These are phyloP conservation scores for Arctocebus calabarensis DNA, from an alignment of 2,797 vertebrate species.

Conservation along the genomic window DNA sequence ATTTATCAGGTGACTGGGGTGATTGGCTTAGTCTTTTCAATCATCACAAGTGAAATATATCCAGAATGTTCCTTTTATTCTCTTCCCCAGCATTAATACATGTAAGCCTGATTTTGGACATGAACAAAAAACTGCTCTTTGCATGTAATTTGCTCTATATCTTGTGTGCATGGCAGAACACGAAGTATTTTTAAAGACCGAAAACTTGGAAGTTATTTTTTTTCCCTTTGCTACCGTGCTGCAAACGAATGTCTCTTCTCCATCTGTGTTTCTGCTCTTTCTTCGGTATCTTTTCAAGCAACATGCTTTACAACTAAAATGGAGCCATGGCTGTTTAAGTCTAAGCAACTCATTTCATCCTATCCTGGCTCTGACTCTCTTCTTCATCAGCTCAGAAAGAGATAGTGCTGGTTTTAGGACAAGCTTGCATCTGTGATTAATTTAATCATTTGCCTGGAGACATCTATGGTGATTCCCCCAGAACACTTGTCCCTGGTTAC, in stretches of 20 bases:
- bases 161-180: background rate
- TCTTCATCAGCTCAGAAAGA: conserved; percentile 49
- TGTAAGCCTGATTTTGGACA: background rate
- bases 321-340: conserved; percentile 50
- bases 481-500: background rate
- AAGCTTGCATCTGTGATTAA: background rate
- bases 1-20: conserved; percentile 39
- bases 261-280: conserved; percentile 57
- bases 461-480: background rate
- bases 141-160: background rate
- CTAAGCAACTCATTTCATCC: conserved; percentile 18
- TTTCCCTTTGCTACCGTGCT: background rate
- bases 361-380: background rate
- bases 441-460: conserved; percentile 12
- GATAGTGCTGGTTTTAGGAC: background rate
- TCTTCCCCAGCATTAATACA: background rate
- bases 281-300: conserved; percentile 67
- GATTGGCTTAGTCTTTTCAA: conserved; percentile 6
- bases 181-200: conserved; percentile 65
- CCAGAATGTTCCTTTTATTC: conserved; percentile 53
- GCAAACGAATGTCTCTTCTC: conserved; percentile 48
- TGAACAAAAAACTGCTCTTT: conserved; percentile 15
- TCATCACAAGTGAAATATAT: background rate
- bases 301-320: conserved; percentile 62
- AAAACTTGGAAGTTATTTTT: conserved; percentile 39